A percentile compares a stretch with the other conserved stretches of the same genome.
Evolutionary conservation across 2,797 vertebrate genomes (phyloP).

Genomic region (Protonibea diacanthus): DNA sequence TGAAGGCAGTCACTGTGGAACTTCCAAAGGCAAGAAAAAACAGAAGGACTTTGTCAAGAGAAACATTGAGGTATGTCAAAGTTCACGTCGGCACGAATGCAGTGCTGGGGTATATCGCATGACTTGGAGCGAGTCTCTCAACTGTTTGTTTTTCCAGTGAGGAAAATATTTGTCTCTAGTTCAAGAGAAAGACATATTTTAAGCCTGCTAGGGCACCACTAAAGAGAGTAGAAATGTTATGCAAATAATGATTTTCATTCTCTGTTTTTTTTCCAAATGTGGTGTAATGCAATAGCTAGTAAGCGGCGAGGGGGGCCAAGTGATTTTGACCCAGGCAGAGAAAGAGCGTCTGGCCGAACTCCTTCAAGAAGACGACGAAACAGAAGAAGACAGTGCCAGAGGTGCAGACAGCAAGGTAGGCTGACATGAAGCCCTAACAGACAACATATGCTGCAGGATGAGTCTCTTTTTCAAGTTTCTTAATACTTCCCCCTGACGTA

Average conservation of each 20-base stretch:
- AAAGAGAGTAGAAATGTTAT: conserved; percentile 18
- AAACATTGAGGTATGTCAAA: conserved; percentile 93
- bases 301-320: conserved; percentile 81
- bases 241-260: conserved; percentile 28
- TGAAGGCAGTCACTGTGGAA: conserved; percentile 60
- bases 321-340: conserved; percentile 87
- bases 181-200: conserved; percentile 24
- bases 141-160: conserved; percentile 61
- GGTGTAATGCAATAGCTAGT: conserved; percentile 84
- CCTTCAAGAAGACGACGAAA: conserved; percentile 85
- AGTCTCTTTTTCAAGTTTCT: conserved; percentile 49
- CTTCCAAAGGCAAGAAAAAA: conserved; percentile 76
- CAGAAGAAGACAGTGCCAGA: conserved; percentile 72
- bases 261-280: conserved; percentile 20
- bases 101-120: conserved; percentile 47
- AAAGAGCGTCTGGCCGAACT: conserved; percentile 89
- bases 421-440: conserved; percentile 62
- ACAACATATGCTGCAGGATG: conserved; percentile 63
- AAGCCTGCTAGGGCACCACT: conserved; percentile 3
- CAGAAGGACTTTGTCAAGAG: conserved; percentile 91
- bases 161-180: conserved; percentile 48
- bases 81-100: conserved; percentile 66
- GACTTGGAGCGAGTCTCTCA: conserved; percentile 43
- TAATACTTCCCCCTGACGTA: conserved; percentile 32
- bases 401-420: conserved; percentile 85